Conservation (phyloP, 2,888 invertebrate species). For the Coleophora flavipennella region DNA sequence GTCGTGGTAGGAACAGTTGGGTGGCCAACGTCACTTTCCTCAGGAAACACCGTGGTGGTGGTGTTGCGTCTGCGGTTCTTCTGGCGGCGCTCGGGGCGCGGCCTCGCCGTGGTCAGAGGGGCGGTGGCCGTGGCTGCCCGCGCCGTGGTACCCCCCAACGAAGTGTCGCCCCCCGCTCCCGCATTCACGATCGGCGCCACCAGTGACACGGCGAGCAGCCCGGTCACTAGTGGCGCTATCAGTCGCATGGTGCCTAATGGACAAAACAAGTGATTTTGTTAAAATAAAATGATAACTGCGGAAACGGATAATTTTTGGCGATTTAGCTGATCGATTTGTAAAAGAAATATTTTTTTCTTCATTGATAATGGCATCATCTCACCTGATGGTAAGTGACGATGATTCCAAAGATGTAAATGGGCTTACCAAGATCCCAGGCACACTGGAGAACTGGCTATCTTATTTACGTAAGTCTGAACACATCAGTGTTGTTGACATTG, state of each 20-base stretch:
- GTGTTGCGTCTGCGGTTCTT: slow-evolving; percentile 45
- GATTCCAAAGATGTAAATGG: too few relatives aligned
- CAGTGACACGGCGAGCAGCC: slow-evolving; percentile 54
- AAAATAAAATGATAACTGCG: too few relatives aligned
- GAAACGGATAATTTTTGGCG: too few relatives aligned
- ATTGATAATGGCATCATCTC: too few relatives aligned
- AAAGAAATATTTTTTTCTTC: too few relatives aligned
- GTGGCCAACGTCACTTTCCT: slow-evolving; percentile 39
- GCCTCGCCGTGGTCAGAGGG: slow-evolving; percentile 14
- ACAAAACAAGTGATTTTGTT: too few relatives aligned
- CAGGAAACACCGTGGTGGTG: slow-evolving; percentile 34
- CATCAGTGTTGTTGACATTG: too few relatives aligned
- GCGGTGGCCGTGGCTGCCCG: slow-evolving; percentile 15
- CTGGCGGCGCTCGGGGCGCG: slow-evolving; percentile 29
- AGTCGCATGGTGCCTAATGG: slow-evolving; percentile 49
- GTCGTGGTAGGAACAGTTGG: slow-evolving; percentile 43
- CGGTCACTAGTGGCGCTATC: slow-evolving; percentile 60
- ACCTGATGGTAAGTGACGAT: too few relatives aligned
- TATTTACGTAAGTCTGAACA: too few relatives aligned
- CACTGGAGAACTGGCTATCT: too few relatives aligned
- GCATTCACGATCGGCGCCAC: slow-evolving; percentile 54
- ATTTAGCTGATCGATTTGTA: too few relatives aligned
- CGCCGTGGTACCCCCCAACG: slow-evolving; percentile 14
- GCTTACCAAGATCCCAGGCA: too few relatives aligned
- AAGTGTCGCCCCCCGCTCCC: slow-evolving; percentile 18